A percentile compares a stretch with the other conserved stretches of the same genome.
phyloP scores from a whole-genome alignment of 2,113 vertebrate species.

The Anolis carolinensis region DNA sequence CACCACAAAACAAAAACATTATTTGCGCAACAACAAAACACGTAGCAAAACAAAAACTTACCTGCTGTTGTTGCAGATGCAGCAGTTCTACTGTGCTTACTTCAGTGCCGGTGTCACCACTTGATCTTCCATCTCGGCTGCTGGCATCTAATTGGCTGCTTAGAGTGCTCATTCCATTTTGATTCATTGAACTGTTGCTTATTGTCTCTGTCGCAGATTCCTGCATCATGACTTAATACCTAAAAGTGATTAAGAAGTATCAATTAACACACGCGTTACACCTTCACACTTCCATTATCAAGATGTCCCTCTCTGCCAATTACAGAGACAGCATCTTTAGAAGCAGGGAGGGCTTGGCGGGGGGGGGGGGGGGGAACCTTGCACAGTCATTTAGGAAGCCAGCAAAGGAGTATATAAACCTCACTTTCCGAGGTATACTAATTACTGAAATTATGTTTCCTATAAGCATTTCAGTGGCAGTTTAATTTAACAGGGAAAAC shows the following conservation, averaged over 20 bases:
- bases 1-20: slow-evolving; percentile 28
- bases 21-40: slow-evolving; percentile 69
- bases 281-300: slow-evolving; percentile 93
- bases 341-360: slow-evolving; percentile 41
- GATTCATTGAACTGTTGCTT: slow-evolving; percentile 99
- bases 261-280: slow-evolving; percentile 95
- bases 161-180: slow-evolving; percentile 99
- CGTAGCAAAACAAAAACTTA: slow-evolving; percentile 92
- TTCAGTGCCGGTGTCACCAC: slow-evolving; percentile 98
- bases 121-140: slow-evolving; percentile 99
- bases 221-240: slow-evolving; percentile 99
- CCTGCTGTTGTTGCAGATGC: slow-evolving; percentile 99
- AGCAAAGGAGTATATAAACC: slow-evolving; percentile 91
- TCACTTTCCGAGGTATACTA: slow-evolving; percentile 76
- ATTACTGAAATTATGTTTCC: slow-evolving; percentile 86
- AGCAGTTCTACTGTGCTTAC: slow-evolving; percentile 99
- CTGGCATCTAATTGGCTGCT: slow-evolving; percentile 99
- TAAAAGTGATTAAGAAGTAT: slow-evolving; percentile 99
- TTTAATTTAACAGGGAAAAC: slow-evolving; percentile 78
- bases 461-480: slow-evolving; percentile 77
- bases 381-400: slow-evolving; percentile 86
- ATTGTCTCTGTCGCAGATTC: slow-evolving; percentile 99
- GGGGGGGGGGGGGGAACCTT: slow-evolving; percentile 63
- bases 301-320: slow-evolving; percentile 97
- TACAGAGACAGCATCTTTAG: slow-evolving; percentile 85